Evolutionary conservation across 2,797 vertebrate genomes (phyloP).

Genomic region (Rallus crepitans): DNA sequence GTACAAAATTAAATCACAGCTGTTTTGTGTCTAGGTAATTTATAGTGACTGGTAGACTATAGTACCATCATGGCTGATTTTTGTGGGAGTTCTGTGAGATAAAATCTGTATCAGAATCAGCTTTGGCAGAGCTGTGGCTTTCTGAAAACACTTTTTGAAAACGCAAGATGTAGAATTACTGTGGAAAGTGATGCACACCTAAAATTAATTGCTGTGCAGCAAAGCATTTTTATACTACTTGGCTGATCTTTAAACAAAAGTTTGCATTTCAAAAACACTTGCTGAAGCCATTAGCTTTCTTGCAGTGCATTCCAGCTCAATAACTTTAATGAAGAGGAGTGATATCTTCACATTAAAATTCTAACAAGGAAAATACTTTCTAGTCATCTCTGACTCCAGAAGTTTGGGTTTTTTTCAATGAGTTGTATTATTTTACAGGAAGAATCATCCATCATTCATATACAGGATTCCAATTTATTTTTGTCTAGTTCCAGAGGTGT

Average conservation of each 20-base stretch:
- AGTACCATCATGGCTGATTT: not conserved
- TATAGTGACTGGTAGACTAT: not conserved
- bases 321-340: conserved; percentile 15
- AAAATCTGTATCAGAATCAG: not conserved
- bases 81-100: not conserved
- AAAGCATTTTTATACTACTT: not conserved
- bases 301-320: not conserved
- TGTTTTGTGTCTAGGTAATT: not conserved
- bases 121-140: not conserved
- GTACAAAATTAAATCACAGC: conserved; percentile 8
- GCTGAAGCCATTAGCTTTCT: not conserved
- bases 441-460: not conserved
- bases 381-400: not conserved
- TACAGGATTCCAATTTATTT: not conserved
- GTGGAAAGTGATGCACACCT: not conserved
- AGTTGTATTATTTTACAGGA: not conserved
- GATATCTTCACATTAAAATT: conserved; percentile 3
- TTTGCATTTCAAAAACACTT: conserved; percentile 18
- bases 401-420: not conserved
- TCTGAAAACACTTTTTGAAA: not conserved
- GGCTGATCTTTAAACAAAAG: conserved; percentile 39
- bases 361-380: conserved; percentile 26
- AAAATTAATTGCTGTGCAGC: conserved; percentile 16
- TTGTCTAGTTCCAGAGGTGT: not conserved
- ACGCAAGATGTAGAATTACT: not conserved